Evolutionary conservation across 2,888 invertebrate genomes (phyloP).

Genomic region (Fragum sueziense): DNA sequence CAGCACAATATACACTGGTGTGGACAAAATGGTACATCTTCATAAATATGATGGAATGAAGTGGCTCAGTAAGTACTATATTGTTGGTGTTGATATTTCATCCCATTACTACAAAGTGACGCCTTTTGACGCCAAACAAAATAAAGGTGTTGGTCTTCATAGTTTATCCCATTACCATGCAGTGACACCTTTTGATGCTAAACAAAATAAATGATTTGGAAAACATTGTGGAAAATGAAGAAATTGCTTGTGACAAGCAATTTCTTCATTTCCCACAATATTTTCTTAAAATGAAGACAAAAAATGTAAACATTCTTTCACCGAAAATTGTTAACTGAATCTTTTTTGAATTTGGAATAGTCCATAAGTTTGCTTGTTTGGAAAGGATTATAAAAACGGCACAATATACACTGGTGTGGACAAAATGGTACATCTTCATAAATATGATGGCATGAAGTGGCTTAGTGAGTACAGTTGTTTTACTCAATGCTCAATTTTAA

Average conservation of each 20-base stretch:
- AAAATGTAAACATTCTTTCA: too few relatives aligned
- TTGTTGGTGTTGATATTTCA: too few relatives aligned
- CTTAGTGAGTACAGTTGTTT: slow-evolving; percentile 69
- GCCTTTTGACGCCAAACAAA: too few relatives aligned
- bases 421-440: slow-evolving; percentile 65
- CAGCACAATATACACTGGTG: slow-evolving; percentile 67
- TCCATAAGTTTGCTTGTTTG: too few relatives aligned
- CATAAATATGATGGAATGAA: slow-evolving; percentile 57
- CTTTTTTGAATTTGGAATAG: too few relatives aligned
- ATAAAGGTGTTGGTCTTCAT: too few relatives aligned
- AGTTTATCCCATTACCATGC: too few relatives aligned
- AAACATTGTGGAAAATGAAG: neutral
- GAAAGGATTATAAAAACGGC: slow-evolving; percentile 65
- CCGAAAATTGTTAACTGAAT: too few relatives aligned
- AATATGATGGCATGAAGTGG: slow-evolving; percentile 60
- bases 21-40: slow-evolving; percentile 66
- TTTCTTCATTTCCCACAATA: neutral
- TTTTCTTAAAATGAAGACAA: too few relatives aligned
- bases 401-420: slow-evolving; percentile 67
- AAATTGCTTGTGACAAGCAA: neutral
- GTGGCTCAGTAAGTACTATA: slow-evolving; percentile 66
- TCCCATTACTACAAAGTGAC: too few relatives aligned
- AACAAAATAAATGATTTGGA: neutral
- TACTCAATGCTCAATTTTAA: too few relatives aligned
- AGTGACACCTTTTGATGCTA: too few relatives aligned